These are phyloP conservation scores for Arvicanthis niloticus DNA, from an alignment of 2,113 vertebrate genomes.

Conservation along the genomic window DNA sequence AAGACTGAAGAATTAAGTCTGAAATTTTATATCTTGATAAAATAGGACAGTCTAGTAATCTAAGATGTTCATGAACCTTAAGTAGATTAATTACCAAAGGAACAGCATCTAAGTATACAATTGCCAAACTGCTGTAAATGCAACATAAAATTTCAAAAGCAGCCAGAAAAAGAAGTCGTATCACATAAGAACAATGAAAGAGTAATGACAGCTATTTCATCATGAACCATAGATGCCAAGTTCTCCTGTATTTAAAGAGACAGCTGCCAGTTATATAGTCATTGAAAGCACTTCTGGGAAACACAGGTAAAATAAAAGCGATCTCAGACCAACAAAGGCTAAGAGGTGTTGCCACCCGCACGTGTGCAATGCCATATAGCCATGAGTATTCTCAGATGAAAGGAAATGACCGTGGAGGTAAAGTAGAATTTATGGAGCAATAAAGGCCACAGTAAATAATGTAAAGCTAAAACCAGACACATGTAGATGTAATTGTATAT, in stretches of 20 bases:
- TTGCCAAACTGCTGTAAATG: constrained; percentile 45
- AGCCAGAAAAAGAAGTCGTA: constrained; percentile 14
- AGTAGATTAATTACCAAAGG: constrained; percentile 44
- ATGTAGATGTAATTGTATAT: neutral
- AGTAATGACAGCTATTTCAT: neutral
- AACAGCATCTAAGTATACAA: constrained; percentile 26
- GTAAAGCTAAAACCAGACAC: neutral
- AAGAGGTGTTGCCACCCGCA: neutral
- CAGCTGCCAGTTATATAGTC: neutral
- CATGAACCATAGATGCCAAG: neutral
- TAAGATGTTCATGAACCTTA: constrained; percentile 24
- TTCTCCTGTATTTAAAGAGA: constrained; percentile 2
- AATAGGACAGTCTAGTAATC: constrained; percentile 38
- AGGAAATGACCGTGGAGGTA: neutral
- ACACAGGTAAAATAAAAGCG: constrained; percentile 24
- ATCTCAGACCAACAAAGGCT: neutral
- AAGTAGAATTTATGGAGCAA: neutral
- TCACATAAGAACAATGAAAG: constrained; percentile 5
- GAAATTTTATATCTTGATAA: constrained; percentile 48
- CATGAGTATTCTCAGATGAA: neutral
- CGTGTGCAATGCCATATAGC: neutral
- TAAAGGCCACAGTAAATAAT: neutral
- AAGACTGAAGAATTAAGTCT: constrained; percentile 24
- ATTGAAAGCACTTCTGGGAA: constrained; percentile 28
- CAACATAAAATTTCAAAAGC: constrained; percentile 45